phyloP scores from a whole-genome alignment of 1,140 invertebrate species.

The Venustaconcha ellipsiformis region DNA sequence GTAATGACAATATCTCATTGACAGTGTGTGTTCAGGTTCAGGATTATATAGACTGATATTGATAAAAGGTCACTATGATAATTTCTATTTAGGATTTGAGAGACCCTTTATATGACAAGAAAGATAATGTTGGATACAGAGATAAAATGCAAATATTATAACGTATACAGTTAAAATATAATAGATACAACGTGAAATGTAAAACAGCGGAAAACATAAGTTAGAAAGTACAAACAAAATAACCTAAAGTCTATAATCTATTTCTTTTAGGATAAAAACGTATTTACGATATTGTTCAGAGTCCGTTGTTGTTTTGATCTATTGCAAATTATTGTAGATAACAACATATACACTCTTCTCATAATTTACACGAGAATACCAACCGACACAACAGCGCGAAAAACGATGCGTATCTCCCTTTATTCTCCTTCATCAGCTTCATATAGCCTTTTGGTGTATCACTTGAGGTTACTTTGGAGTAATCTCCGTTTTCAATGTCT shows the following conservation, averaged over 20 bases:
- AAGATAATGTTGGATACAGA: too few relatives aligned
- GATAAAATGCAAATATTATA: too few relatives aligned
- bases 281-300: neutral
- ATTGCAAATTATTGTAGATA: neutral
- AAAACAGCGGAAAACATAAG: neutral
- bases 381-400: constrained; percentile 85
- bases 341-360: too few relatives aligned
- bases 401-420: constrained; percentile 97
- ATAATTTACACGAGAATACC: neutral
- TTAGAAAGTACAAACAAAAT: constrained; percentile 3
- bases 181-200: too few relatives aligned
- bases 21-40: too few relatives aligned
- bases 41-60: too few relatives aligned
- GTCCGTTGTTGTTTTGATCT: neutral
- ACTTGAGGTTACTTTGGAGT: constrained; percentile 69
- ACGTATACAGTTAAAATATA: too few relatives aligned
- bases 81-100: too few relatives aligned
- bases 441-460: constrained; percentile 96
- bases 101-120: too few relatives aligned
- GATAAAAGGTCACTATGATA: too few relatives aligned
- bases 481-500: constrained; percentile 11
- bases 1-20: too few relatives aligned
- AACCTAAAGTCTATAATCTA: neutral
- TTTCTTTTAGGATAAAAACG: neutral
- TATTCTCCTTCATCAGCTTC: constrained; percentile 97